phyloP scores from a whole-genome alignment of 37 sponge, comb jelly and placozoan species.

The Chondrosia reniformis region DNA sequence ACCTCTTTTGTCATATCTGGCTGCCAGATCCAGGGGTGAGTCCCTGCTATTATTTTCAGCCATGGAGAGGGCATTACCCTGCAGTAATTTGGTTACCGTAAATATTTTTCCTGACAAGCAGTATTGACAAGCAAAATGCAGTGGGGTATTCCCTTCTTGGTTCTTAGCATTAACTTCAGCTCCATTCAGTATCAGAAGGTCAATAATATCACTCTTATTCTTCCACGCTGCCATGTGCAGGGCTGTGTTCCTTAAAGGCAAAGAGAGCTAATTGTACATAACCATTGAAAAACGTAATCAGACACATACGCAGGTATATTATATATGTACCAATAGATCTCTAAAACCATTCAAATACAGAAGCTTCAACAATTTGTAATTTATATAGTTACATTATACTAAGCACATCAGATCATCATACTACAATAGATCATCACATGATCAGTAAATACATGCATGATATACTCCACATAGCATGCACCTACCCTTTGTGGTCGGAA shows the following conservation, averaged over 20 bases:
- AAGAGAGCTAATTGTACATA: background rate
- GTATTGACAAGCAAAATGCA: conserved; percentile 83
- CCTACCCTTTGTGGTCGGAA: conserved; percentile 66
- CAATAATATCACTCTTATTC: conserved; percentile 75
- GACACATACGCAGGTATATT: background rate
- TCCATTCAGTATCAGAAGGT: conserved; percentile 72
- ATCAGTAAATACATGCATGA: too few species aligned
- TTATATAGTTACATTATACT: background rate
- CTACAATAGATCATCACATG: too few species aligned
- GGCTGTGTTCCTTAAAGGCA: conserved; percentile 60
- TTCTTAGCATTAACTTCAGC: conserved; percentile 52
- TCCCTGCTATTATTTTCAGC: conserved; percentile 57
- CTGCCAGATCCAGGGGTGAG: conserved; percentile 76
- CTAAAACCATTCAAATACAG: background rate
- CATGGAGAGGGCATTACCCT: conserved; percentile 40
- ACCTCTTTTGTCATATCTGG: conserved; percentile 74
- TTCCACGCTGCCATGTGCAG: conserved; percentile 91
- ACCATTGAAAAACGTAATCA: background rate
- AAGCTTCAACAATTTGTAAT: background rate
- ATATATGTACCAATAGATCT: background rate
- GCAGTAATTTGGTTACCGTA: conserved; percentile 64
- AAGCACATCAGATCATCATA: too few species aligned
- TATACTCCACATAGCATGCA: background rate
- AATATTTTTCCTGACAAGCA: conserved; percentile 70
- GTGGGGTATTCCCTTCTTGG: conserved; percentile 60